These are phyloP conservation scores for Ptyas mucosa DNA, from an alignment of 2,113 vertebrate species.

Conservation along the genomic window DNA sequence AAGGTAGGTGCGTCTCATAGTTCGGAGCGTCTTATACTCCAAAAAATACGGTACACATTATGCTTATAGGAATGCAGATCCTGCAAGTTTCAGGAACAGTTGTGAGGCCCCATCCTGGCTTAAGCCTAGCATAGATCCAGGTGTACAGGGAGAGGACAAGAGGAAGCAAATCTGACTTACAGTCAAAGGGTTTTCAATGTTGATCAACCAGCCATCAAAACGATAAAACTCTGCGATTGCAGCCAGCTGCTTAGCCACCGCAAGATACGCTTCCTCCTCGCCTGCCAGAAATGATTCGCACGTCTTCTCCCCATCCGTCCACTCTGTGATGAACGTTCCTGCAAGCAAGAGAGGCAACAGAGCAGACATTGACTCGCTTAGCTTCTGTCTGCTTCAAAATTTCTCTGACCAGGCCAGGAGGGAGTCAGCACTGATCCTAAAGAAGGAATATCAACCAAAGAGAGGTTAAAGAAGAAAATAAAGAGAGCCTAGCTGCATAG, in stretches of 20 bases:
- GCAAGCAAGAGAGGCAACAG: background rate
- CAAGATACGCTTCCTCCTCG: conserved; percentile 66
- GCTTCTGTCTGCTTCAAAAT: background rate
- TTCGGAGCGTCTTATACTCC: no score
- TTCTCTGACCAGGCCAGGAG: background rate
- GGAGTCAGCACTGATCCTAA: no score
- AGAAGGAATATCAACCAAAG: background rate
- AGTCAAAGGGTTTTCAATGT: conserved; percentile 87
- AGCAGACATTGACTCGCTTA: accelerated
- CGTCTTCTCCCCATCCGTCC: conserved; percentile 69
- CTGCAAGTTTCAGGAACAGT: background rate
- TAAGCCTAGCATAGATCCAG: background rate
- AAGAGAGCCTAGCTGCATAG: background rate
- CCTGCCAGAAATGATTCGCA: conserved; percentile 84
- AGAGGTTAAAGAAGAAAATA: background rate
- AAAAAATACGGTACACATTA: background rate
- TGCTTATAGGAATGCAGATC: no score
- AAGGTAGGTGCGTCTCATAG: no score
- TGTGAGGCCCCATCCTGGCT: background rate
- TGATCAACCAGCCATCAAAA: conserved; percentile 94
- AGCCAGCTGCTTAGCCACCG: conserved; percentile 80
- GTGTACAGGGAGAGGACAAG: no score
- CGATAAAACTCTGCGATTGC: conserved; percentile 76
- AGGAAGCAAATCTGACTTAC: conserved; percentile 66
- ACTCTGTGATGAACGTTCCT: conserved; percentile 97